Evolutionary conservation across 1,140 invertebrate genomes (phyloP), one percentile per base, ranked within the genome.

Genomic region (Ptiloglossa arizonensis): DNA sequence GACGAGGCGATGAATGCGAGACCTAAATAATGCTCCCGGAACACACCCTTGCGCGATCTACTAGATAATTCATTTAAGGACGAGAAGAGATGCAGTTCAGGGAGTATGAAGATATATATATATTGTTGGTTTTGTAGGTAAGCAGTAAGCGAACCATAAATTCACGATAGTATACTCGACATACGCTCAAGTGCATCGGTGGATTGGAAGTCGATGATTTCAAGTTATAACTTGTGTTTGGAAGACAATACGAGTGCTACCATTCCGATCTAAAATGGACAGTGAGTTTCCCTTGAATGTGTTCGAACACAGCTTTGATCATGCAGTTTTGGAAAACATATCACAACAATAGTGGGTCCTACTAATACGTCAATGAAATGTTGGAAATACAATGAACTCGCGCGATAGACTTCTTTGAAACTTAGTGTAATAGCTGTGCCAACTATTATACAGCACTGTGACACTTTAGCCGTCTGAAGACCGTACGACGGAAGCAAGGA

Each of bases 251-350:
- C 71, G 56, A 79, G 83, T 85, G 79, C 74, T 86, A 79, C 83
- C 83, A 86, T 86, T 86, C 84, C 84, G 73, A 82, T 73, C 62
- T 74, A 78, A 79, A 64, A 46, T 57, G 79, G 44, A 79, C 72
- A 86, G 68, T 85, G 66, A 82, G 63, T 70, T 85, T 85, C 56
- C 60, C 67, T 74, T 50, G 84, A 66, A 79, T 64, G 80, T 85
- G 84, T 86, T 85, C 59, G 50, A 69, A 75, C 57, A 84, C 66
- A 75, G 62, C 72, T 52, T 29, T 17, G 32, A 54, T 80, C 29
- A 68, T 67, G 29, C 41, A 17, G 27, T 46, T 80, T 57, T 41
- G 24, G 69, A 54, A 46, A 74, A 67, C 73, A 48, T 44, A 68
- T 75, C 72, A 44, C 64, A 63, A 68, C n/a, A 80, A 75, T 48